These are phyloP conservation scores for Tor tambroides DNA, from an alignment of 2,113 vertebrate species.

Conservation along the genomic window DNA sequence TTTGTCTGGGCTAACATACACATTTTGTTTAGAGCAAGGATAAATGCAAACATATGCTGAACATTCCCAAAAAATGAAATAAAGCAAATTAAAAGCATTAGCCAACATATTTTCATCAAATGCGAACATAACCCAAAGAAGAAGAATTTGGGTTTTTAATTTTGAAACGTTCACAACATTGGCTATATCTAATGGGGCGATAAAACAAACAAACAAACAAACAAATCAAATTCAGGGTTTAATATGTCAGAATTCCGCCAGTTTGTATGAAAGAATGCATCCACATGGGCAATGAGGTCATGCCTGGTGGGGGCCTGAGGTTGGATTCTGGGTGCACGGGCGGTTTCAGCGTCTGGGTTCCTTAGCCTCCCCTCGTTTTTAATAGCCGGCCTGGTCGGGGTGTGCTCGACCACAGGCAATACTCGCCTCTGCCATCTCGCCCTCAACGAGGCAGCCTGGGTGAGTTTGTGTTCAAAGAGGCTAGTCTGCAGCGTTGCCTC, in stretches of 20 bases:
- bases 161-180: background rate
- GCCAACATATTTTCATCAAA: background rate
- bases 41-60: constrained; percentile 12
- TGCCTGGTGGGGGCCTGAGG: constrained; percentile 55
- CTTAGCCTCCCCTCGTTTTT: constrained; percentile 73
- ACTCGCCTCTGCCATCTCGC: constrained; percentile 71
- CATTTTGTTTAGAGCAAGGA: constrained; percentile 55
- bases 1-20: constrained; percentile 55
- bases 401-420: constrained; percentile 77
- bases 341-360: constrained; percentile 75
- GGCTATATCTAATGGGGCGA: background rate
- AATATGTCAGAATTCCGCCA: constrained; percentile 49
- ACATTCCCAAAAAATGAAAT: constrained; percentile 22
- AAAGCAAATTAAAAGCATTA: constrained; percentile 26
- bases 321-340: constrained; percentile 65
- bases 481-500: constrained; percentile 65
- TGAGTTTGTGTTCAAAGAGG: constrained; percentile 70
- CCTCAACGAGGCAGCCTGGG: constrained; percentile 64
- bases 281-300: constrained; percentile 65
- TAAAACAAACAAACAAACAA: constrained; percentile 47
- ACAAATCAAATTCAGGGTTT: constrained; percentile 43
- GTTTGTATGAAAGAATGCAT: constrained; percentile 51
- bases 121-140: background rate
- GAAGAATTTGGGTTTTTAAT: background rate
- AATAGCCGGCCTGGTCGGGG: constrained; percentile 77